A percentile compares a stretch with the other conserved stretches of the same genome.
phyloP scores from a whole-genome alignment of 2,797 vertebrate species.

The Sandelia bainsii region DNA sequence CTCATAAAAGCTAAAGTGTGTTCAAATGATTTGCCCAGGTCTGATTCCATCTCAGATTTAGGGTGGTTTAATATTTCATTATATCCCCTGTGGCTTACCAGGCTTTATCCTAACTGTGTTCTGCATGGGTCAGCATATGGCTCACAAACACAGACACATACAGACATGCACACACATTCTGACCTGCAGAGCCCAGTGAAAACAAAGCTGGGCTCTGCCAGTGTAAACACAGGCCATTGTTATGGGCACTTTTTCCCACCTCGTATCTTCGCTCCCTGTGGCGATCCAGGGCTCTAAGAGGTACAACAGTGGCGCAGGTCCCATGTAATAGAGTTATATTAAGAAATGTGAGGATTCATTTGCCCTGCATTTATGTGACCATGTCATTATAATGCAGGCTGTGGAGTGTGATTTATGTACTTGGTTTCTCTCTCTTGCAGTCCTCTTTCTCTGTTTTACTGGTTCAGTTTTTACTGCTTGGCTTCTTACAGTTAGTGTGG shows the following conservation, averaged over 20 bases:
- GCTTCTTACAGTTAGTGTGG: conserved; percentile 50
- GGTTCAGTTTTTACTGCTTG: conserved; percentile 54
- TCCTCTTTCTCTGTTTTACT: conserved; percentile 51
- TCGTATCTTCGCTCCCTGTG: conserved; percentile 62
- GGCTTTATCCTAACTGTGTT: conserved; percentile 72
- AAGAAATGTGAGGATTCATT: conserved; percentile 58
- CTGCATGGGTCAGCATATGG: conserved; percentile 73
- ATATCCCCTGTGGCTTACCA: conserved; percentile 61
- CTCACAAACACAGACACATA: conserved; percentile 48
- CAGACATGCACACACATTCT: conserved; percentile 45
- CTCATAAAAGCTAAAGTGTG: conserved; percentile 39
- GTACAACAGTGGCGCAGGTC: conserved; percentile 34
- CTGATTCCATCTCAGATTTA: conserved; percentile 70
- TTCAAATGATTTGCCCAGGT: conserved; percentile 52
- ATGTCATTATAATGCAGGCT: conserved; percentile 70
- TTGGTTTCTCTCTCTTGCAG: conserved; percentile 64
- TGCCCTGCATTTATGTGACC: conserved; percentile 64
- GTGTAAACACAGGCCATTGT: conserved; percentile 79
- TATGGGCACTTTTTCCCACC: conserved; percentile 68
- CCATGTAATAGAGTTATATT: conserved; percentile 62
- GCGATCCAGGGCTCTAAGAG: conserved; percentile 45
- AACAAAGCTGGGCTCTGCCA: conserved; percentile 75
- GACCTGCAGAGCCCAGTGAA: conserved; percentile 68
- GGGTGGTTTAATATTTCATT: conserved; percentile 73
- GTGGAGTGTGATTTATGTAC: conserved; percentile 72